Evolutionary conservation across 2,113 vertebrate genomes (phyloP).

Genomic region (Columbina picui): DNA sequence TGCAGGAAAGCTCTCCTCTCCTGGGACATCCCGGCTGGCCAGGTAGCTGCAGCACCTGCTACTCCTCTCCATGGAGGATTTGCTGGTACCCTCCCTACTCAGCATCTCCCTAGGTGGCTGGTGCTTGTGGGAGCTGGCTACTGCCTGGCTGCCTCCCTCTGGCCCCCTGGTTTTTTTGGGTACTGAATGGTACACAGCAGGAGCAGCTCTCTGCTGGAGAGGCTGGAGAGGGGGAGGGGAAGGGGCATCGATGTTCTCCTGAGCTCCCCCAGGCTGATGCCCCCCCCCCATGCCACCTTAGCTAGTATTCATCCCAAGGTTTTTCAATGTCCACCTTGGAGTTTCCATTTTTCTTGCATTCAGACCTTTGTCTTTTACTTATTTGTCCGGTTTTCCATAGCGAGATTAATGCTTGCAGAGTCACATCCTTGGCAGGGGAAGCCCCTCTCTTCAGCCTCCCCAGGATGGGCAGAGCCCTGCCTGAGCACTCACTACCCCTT

Average conservation of each 20-base stretch:
- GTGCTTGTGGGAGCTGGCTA: neutral
- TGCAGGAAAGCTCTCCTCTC: neutral
- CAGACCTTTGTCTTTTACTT: neutral
- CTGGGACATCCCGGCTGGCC: neutral
- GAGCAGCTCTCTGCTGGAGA: neutral
- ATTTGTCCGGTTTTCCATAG: neutral
- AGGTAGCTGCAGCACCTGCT: neutral
- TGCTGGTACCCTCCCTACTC: neutral
- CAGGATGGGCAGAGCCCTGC: neutral
- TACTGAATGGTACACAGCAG: neutral
- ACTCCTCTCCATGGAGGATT: neutral
- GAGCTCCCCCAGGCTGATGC: neutral
- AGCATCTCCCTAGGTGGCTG: neutral
- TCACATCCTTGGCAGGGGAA: neutral
- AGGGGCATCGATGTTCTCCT: fast-evolving
- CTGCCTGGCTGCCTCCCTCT: neutral
- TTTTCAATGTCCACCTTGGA: fast-evolving
- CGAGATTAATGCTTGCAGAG: neutral
- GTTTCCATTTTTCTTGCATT: neutral
- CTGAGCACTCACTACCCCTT: fast-evolving
- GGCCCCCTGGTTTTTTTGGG: neutral
- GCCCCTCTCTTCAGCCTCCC: neutral
- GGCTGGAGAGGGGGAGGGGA: neutral
- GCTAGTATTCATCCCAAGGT: neutral
- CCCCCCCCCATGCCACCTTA: neutral